Conservation (phyloP, 2,888 invertebrate species). For the Lycocerus yunnanus region DNA sequence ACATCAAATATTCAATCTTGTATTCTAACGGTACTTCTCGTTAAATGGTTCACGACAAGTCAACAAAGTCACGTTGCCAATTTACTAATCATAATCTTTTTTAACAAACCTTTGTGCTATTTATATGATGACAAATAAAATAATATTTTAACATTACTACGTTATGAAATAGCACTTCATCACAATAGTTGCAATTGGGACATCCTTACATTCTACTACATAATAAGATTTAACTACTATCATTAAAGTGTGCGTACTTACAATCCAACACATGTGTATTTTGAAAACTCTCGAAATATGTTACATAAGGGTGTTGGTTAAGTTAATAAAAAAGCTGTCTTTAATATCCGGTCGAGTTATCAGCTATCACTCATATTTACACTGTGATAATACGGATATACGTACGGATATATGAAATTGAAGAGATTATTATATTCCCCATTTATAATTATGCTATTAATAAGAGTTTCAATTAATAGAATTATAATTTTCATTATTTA, state of each 20-base stretch:
- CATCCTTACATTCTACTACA: background rate
- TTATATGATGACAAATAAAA: conserved; percentile 7
- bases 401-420: background rate
- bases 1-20: conserved; percentile 7
- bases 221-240: background rate
- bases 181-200: background rate
- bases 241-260: background rate
- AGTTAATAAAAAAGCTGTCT: background rate
- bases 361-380: too few species aligned
- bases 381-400: too few species aligned
- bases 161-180: conserved; percentile 5
- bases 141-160: conserved; percentile 2
- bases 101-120: conserved; percentile 21
- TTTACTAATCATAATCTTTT: conserved; percentile 13
- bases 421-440: background rate
- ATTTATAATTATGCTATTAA: too few species aligned
- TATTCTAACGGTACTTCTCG: conserved; percentile 19
- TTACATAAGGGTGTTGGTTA: background rate
- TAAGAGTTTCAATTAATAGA: too few species aligned
- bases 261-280: background rate
- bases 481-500: too few species aligned
- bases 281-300: too few species aligned
- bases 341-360: background rate
- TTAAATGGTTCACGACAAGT: conserved; percentile 23
- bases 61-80: conserved; percentile 7